These are phyloP conservation scores for Adelphocoris suturalis DNA, from an alignment of 2,888 invertebrate genomes.

Conservation along the genomic window DNA sequence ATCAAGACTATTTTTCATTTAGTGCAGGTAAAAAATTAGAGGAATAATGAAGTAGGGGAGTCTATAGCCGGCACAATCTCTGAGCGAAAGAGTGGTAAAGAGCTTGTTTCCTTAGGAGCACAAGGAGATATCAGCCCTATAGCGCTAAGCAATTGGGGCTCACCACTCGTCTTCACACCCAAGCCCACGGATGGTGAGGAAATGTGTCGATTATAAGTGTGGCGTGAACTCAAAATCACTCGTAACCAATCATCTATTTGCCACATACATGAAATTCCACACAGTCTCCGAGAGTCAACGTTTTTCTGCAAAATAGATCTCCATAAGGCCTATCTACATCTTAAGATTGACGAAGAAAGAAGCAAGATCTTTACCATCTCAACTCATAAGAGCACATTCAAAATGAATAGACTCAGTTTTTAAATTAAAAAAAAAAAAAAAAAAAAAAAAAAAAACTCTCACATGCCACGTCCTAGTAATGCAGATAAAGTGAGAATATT, in stretches of 20 bases:
- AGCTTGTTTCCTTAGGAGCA: too few species aligned
- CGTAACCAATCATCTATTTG: constrained; percentile 74
- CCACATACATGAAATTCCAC: constrained; percentile 72
- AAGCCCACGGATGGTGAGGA: constrained; percentile 45
- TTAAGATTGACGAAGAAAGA: neutral
- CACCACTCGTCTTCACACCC: constrained; percentile 63
- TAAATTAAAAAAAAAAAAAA: constrained; percentile 72
- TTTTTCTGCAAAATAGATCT: constrained; percentile 52
- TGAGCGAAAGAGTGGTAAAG: too few species aligned
- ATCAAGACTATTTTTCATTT: too few species aligned
- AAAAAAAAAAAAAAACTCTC: too few species aligned
- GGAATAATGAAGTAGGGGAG: too few species aligned
- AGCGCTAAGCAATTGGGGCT: constrained; percentile 68
- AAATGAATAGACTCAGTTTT: constrained; percentile 28
- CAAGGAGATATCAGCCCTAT: constrained; percentile 46
- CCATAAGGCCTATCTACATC: neutral
- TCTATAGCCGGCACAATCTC: too few species aligned
- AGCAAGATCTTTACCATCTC: neutral
- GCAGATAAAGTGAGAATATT: constrained; percentile 72
- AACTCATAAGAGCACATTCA: constrained; percentile 30
- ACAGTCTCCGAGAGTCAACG: constrained; percentile 58
- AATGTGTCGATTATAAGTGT: constrained; percentile 63
- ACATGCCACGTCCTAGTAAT: constrained; percentile 59
- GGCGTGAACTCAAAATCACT: constrained; percentile 72
- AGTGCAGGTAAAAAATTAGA: too few species aligned